Evolutionary conservation across 2,113 vertebrate genomes (phyloP).

Genomic region (Saguinus imperator): DNA sequence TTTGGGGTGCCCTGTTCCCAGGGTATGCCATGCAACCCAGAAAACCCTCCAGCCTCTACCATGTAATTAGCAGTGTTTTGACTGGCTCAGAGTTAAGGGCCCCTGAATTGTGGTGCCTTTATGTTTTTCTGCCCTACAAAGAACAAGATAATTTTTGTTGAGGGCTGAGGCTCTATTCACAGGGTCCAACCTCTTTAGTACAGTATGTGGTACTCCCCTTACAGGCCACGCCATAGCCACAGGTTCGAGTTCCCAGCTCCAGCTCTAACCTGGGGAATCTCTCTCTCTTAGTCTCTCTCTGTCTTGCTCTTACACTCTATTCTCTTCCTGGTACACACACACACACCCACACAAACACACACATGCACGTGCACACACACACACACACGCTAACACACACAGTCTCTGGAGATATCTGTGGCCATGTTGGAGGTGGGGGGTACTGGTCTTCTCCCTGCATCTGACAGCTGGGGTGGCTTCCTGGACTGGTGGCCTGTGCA

Average conservation of each 20-base stretch:
- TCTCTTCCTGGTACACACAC: fast-evolving
- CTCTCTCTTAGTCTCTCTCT: background rate
- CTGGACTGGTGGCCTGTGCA: background rate
- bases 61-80: background rate
- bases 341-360: background rate
- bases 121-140: background rate
- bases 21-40: background rate
- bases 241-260: background rate
- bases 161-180: background rate
- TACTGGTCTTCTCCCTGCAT: background rate
- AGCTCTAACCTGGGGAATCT: background rate
- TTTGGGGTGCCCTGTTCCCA: background rate
- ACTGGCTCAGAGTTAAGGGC: background rate
- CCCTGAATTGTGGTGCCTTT: background rate
- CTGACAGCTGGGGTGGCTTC: background rate
- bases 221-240: background rate
- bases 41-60: too few relatives aligned
- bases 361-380: background rate
- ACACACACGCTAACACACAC: background rate
- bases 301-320: background rate
- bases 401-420: background rate
- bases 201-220: background rate
- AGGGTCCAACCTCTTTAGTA: background rate
- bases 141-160: background rate
- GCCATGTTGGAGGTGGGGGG: background rate